These are phyloP conservation scores for Ophioninae sp. DNA, from an alignment of 2,888 invertebrate genomes.

Conservation along the genomic window DNA sequence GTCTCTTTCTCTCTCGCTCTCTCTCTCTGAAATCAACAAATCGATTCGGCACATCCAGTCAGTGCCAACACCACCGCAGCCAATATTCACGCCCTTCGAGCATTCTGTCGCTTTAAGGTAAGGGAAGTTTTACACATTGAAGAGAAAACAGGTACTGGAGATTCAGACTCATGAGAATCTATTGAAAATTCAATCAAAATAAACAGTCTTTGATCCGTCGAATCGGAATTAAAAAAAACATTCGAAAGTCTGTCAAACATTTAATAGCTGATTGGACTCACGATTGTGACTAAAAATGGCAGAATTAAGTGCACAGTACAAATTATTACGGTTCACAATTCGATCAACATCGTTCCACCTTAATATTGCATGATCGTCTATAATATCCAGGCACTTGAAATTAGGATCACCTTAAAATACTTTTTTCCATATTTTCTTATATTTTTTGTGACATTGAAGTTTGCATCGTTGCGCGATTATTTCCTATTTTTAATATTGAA, in stretches of 20 bases:
- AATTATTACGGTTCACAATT: too few species aligned
- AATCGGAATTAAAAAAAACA: not conserved
- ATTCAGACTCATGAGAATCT: not conserved
- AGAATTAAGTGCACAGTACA: not conserved
- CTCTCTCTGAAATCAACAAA: conserved; percentile 54
- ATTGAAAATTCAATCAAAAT: not conserved
- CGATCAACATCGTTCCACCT: too few species aligned
- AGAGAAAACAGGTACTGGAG: not conserved
- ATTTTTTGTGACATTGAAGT: too few species aligned
- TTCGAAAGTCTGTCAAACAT: not conserved
- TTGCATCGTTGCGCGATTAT: too few species aligned
- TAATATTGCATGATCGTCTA: too few species aligned
- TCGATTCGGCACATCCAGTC: conserved; percentile 59
- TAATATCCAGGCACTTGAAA: too few species aligned
- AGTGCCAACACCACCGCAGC: conserved; percentile 46
- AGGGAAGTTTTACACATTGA: not conserved
- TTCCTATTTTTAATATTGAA: too few species aligned
- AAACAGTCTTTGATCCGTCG: not conserved
- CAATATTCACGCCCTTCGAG: conserved; percentile 48
- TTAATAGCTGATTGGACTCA: too few species aligned
- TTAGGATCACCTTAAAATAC: too few species aligned
- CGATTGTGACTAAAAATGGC: not conserved
- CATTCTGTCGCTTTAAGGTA: conserved; percentile 10
- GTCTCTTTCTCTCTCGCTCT: conserved; percentile 19
- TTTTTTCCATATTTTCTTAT: too few species aligned